A percentile compares a stretch with the other conserved stretches of the same genome.
phyloP scores from a whole-genome alignment of 2,797 vertebrate species.

The Sardinella longiceps region DNA sequence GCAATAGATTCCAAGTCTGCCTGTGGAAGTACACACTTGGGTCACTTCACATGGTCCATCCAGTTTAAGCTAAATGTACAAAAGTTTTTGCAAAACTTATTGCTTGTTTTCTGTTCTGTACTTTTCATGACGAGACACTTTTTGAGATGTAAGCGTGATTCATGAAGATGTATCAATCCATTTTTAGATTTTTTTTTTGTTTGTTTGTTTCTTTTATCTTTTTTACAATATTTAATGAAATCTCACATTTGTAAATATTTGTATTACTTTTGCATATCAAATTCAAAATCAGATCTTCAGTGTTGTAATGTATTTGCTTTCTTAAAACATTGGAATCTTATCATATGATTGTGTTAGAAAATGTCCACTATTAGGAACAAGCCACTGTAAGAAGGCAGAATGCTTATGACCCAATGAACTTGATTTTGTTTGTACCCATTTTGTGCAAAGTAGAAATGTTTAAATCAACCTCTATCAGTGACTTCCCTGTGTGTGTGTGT shows the following conservation, averaged over 20 bases:
- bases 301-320: constrained; percentile 19
- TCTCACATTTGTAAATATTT: constrained; percentile 28
- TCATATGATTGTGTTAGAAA: constrained; percentile 24
- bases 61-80: constrained; percentile 24
- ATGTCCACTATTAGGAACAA: constrained; percentile 8
- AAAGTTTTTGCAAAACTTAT: neutral
- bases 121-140: constrained; percentile 9
- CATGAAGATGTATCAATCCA: constrained; percentile 13
- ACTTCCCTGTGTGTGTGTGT: neutral
- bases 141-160: constrained; percentile 16
- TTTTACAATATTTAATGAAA: constrained; percentile 28
- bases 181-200: neutral
- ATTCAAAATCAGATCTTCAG: constrained; percentile 11
- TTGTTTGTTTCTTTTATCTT: neutral
- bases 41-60: constrained; percentile 2
- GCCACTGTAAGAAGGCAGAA: constrained; percentile 8
- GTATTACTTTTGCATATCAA: constrained; percentile 26
- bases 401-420: constrained; percentile 9
- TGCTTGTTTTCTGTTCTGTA: neutral
- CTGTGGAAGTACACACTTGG: neutral
- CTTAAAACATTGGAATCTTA: constrained; percentile 8
- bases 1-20: constrained; percentile 17
- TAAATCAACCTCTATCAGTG: neutral
- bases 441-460: neutral
- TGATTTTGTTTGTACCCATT: constrained; percentile 14